These are phyloP conservation scores for Rynchops niger DNA, from an alignment of 2,113 vertebrate genomes.

Conservation along the genomic window DNA sequence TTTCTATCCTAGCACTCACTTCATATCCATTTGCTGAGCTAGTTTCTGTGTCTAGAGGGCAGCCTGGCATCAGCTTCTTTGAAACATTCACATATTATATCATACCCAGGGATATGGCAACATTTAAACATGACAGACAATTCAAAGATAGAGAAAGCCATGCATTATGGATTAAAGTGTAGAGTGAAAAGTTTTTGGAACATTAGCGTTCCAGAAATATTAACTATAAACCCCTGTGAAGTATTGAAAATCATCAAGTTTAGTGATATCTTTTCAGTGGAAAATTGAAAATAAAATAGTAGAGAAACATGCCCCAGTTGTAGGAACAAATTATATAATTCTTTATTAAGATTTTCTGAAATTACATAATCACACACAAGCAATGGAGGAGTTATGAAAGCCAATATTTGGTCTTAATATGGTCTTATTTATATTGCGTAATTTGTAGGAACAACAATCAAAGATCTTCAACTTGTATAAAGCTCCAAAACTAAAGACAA, in stretches of 20 bases:
- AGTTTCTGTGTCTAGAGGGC: constrained; percentile 45
- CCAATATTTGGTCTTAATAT: background rate
- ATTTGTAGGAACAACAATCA: background rate
- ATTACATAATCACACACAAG: background rate
- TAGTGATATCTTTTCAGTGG: background rate
- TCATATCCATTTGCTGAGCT: background rate
- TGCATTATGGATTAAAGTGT: constrained; percentile 6
- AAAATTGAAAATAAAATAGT: background rate
- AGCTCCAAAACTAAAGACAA: background rate
- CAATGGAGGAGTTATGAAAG: background rate
- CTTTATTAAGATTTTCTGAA: background rate
- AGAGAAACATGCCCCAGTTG: background rate
- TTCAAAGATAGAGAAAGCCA: background rate
- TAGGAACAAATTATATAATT: background rate
- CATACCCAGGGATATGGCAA: background rate
- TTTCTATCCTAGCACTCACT: background rate
- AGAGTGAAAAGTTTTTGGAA: background rate
- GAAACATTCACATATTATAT: background rate
- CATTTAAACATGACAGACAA: background rate
- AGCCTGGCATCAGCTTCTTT: constrained; percentile 31
- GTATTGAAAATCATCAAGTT: background rate
- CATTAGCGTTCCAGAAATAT: background rate
- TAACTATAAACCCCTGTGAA: background rate
- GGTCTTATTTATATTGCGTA: background rate
- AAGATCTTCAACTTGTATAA: background rate